A percentile compares a stretch with the other conserved stretches of the same genome.
These are phyloP conservation scores for Pandemis corylana DNA, from an alignment of 2,888 invertebrate genomes.

Conservation along the genomic window DNA sequence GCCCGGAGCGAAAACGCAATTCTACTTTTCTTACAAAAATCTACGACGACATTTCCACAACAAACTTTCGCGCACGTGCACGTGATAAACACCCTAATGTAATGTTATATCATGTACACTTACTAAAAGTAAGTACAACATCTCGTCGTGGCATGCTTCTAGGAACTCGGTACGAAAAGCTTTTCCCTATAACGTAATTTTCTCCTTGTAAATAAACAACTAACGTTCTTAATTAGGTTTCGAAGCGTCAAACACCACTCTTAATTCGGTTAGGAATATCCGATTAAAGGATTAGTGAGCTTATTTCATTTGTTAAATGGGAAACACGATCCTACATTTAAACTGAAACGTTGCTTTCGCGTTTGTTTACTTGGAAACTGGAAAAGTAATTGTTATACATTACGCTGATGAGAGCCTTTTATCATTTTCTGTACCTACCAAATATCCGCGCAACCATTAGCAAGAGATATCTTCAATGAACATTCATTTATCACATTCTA, in stretches of 20 bases:
- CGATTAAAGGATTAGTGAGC: conserved; percentile 15
- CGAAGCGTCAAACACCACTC: conserved; percentile 15
- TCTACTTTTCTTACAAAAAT: too few relatives aligned
- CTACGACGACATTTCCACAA: too few relatives aligned
- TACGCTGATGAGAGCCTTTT: conserved; percentile 22
- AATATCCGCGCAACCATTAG: conserved; percentile 22
- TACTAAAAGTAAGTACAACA: neutral
- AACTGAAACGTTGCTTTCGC: neutral
- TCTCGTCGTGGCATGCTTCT: neutral
- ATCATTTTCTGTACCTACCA: neutral
- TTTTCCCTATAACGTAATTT: conserved; percentile 14
- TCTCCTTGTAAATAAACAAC: conserved; percentile 22
- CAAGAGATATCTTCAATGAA: conserved; percentile 20
- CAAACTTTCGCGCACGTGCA: too few relatives aligned
- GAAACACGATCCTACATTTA: conserved; percentile 1
- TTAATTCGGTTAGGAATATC: conserved; percentile 26
- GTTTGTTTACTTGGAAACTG: conserved; percentile 8
- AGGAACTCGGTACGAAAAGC: neutral
- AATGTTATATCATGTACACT: neutral
- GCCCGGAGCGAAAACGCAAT: too few relatives aligned
- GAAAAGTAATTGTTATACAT: conserved; percentile 23
- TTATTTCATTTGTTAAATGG: conserved; percentile 17
- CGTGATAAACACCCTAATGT: too few relatives aligned
- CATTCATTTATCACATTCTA: conserved; percentile 24
- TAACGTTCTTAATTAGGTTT: conserved; percentile 26